phyloP scores from a whole-genome alignment of 2,888 invertebrate species.

The Nephrotoma guestfalica region DNA sequence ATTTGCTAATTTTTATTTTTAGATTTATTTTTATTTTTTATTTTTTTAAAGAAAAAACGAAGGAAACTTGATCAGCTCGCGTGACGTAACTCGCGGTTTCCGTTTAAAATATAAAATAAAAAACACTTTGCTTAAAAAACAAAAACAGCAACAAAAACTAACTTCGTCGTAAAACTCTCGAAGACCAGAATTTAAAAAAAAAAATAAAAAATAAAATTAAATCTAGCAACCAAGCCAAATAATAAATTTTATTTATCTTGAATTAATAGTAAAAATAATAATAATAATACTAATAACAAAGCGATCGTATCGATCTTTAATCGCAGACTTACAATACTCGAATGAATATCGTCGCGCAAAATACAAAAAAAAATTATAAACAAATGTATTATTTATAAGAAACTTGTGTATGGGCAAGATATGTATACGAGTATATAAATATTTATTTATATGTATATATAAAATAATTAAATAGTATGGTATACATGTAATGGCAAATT shows the following conservation, averaged over 20 bases:
- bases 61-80: slow-evolving; percentile 13
- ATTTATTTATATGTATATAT: background rate
- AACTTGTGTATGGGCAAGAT: background rate
- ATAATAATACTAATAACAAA: background rate
- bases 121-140: background rate
- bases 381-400: background rate
- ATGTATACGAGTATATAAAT: background rate
- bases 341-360: slow-evolving; percentile 7
- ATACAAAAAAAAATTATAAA: background rate
- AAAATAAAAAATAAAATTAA: background rate
- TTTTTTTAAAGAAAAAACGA: background rate
- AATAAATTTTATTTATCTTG: background rate
- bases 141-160: background rate
- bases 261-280: background rate
- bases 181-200: background rate
- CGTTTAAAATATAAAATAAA: slow-evolving; percentile 5
- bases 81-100: slow-evolving; percentile 11
- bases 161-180: background rate
- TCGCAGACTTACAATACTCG: slow-evolving; percentile 10
- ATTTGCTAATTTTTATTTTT: slow-evolving; percentile 4
- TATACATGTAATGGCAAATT: background rate
- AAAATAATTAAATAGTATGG: background rate
- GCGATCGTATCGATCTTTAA: slow-evolving; percentile 6
- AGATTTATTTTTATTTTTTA: background rate
- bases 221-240: background rate